Evolutionary conservation across 2,888 invertebrate genomes (phyloP).

Genomic region (Coremacera marginata): DNA sequence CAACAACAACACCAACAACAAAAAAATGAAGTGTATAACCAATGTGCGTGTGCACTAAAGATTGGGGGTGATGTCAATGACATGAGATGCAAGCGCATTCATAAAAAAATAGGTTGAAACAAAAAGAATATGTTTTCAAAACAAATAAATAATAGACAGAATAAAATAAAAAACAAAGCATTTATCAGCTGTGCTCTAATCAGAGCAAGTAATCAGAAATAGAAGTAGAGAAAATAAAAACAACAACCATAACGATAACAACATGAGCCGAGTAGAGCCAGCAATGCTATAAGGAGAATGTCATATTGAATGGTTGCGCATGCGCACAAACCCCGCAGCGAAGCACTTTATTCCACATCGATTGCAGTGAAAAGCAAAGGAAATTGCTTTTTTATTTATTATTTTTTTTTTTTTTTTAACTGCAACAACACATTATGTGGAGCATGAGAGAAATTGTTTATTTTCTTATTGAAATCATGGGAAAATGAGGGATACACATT

Average conservation of each 20-base stretch:
- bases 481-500: too few species aligned
- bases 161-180: background rate
- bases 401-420: background rate
- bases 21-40: background rate
- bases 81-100: background rate
- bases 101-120: background rate
- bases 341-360: background rate
- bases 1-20: background rate
- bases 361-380: background rate
- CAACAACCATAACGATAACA: conserved; percentile 3
- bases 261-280: background rate
- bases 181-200: conserved; percentile 21
- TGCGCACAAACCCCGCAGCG: conserved; percentile 13
- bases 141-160: conserved; percentile 2
- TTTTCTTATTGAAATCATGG: background rate
- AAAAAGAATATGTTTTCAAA: background rate
- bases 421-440: background rate
- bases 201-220: conserved; percentile 25
- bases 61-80: conserved; percentile 33
- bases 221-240: background rate
- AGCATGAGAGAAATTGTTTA: conserved; percentile 28
- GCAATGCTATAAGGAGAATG: conserved; percentile 15
- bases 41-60: background rate
- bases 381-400: background rate
- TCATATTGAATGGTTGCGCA: conserved; percentile 3